phyloP scores from a whole-genome alignment of 1,140 invertebrate species.

The Hyposmocoma kahamanoa region DNA sequence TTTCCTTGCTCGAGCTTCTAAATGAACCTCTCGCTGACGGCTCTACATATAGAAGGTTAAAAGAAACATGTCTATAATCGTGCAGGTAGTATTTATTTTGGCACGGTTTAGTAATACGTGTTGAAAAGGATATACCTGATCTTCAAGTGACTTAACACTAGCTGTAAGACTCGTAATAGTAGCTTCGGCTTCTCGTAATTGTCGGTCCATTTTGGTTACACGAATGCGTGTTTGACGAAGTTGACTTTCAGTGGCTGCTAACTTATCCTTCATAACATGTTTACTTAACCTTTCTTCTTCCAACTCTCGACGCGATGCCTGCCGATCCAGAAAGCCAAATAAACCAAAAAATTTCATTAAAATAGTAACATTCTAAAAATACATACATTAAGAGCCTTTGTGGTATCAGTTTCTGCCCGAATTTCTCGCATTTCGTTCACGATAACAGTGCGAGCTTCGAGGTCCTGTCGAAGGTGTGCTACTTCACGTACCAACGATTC shows the following conservation, averaged over 20 bases:
- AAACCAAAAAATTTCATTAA: no score
- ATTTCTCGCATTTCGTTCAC: slow-evolving; percentile 27
- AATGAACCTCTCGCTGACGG: slow-evolving; percentile 51
- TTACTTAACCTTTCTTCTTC: slow-evolving; percentile 44
- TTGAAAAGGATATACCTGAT: no score
- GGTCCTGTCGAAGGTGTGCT: slow-evolving; percentile 41
- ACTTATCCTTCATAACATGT: slow-evolving; percentile 41
- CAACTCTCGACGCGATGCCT: slow-evolving; percentile 42
- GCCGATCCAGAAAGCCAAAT: background rate
- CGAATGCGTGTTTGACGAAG: slow-evolving; percentile 38
- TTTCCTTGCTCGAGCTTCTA: slow-evolving; percentile 58
- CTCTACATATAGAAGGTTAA: slow-evolving; percentile 40
- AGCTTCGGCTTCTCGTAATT: slow-evolving; percentile 54
- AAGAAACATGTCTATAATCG: no score
- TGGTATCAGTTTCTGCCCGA: slow-evolving; percentile 24
- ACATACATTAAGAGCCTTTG: slow-evolving; percentile 36
- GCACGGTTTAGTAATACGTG: no score
- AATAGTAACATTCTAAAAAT: no score
- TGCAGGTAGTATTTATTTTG: no score
- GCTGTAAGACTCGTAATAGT: slow-evolving; percentile 54
- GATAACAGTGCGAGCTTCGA: slow-evolving; percentile 22
- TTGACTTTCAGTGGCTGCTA: slow-evolving; percentile 42
- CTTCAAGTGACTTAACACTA: slow-evolving; percentile 56
- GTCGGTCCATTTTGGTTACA: slow-evolving; percentile 56
- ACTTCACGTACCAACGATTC: slow-evolving; percentile 51